Conservation (phyloP, 2,797 vertebrate genomes). For the Clamator glandarius region DNA sequence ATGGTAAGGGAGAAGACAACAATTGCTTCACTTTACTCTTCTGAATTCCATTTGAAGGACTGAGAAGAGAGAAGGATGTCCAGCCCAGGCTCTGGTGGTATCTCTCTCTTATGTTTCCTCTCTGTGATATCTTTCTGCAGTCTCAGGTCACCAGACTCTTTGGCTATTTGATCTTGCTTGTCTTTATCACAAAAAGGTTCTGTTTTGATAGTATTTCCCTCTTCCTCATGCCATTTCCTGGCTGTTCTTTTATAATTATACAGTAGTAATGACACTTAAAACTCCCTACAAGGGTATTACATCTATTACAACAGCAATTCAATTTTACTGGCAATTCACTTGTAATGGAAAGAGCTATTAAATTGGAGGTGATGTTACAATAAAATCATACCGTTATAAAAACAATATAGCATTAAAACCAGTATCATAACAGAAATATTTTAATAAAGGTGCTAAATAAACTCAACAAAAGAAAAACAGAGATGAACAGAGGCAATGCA, state of each 20-base stretch:
- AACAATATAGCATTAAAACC: slow-evolving; percentile 41
- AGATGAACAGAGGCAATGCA: neutral
- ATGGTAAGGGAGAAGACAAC: neutral
- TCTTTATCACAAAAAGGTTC: neutral
- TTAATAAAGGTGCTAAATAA: slow-evolving; percentile 26
- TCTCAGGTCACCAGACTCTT: neutral
- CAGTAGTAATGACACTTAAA: slow-evolving; percentile 41
- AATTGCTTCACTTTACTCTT: neutral
- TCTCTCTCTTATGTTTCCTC: neutral
- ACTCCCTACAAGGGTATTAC: slow-evolving; percentile 41
- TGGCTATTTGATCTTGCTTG: neutral
- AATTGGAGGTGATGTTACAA: slow-evolving; percentile 60
- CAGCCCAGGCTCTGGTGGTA: no score
- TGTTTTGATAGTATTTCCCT: neutral
- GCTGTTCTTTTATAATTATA: slow-evolving; percentile 33
- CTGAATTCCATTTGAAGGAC: neutral
- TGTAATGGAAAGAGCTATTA: slow-evolving; percentile 62
- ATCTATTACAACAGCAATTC: slow-evolving; percentile 53
- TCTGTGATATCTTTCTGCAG: neutral
- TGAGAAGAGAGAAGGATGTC: neutral
- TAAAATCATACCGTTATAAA: slow-evolving; percentile 55
- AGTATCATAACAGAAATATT: neutral
- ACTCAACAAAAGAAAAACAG: neutral
- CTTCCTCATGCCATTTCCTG: neutral
- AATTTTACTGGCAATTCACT: slow-evolving; percentile 63